Conservation (phyloP, 2,113 vertebrate species). For the Struthidea cinerea region DNA sequence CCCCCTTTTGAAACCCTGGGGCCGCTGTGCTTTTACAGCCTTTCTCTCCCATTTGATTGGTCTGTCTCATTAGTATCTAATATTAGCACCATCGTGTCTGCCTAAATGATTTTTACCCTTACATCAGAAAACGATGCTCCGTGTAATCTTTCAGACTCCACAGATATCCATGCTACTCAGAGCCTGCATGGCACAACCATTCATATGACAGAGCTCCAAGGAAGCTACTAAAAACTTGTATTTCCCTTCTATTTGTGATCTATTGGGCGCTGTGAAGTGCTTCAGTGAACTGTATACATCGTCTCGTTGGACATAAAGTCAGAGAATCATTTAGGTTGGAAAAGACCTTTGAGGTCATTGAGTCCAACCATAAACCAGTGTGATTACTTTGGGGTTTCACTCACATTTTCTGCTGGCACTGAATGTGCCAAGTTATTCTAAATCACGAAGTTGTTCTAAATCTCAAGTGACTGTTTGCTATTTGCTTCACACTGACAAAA, state of each 20-base stretch:
- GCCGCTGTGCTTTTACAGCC: neutral
- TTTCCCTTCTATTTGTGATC: neutral
- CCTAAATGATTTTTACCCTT: neutral
- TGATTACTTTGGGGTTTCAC: neutral
- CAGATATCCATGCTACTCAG: neutral
- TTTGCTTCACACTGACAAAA: neutral
- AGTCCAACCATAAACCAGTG: neutral
- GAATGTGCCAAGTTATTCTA: neutral
- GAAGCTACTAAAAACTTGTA: neutral
- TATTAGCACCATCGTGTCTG: neutral
- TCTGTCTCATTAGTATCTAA: neutral
- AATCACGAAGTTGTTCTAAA: neutral
- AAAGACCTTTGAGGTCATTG: neutral
- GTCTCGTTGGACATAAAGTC: neutral
- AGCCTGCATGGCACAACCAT: neutral
- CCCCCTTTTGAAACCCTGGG: neutral
- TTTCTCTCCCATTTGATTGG: neutral
- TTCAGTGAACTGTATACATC: neutral
- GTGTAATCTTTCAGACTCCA: neutral
- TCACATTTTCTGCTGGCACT: neutral
- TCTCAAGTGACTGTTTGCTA: neutral
- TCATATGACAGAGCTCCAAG: neutral
- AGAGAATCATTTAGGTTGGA: neutral
- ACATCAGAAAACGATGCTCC: fast-evolving
- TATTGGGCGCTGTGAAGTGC: neutral